These are phyloP conservation scores for Rhinoraja longicauda DNA, from an alignment of 2,797 vertebrate species.

Conservation along the genomic window DNA sequence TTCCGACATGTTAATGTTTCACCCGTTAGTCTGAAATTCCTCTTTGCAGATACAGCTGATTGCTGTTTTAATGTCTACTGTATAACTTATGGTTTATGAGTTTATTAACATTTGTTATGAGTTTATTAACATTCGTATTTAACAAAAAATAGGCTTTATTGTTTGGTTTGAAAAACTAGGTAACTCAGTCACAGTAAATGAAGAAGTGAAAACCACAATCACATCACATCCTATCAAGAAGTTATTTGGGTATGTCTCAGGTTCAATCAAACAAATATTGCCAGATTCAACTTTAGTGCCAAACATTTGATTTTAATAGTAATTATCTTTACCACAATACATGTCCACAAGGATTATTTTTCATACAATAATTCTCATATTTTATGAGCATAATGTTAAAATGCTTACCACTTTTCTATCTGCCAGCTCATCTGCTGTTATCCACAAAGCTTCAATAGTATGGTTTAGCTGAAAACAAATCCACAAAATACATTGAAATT, in stretches of 20 bases:
- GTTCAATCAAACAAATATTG: not conserved
- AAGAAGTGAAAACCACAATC: no score
- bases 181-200: not conserved
- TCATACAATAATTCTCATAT: not conserved
- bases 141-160: not conserved
- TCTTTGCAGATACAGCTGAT: not conserved
- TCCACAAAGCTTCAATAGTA: slow-evolving; percentile 4
- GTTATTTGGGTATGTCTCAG: not conserved
- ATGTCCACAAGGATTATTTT: not conserved
- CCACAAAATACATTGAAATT: not conserved
- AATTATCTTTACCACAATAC: not conserved
- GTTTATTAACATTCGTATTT: not conserved
- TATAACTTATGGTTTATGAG: not conserved
- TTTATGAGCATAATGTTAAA: not conserved
- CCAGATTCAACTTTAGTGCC: not conserved
- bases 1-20: not conserved
- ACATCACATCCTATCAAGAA: no score
- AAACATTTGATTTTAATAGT: no score
- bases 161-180: not conserved
- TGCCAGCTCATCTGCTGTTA: slow-evolving; percentile 13
- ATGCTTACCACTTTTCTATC: slow-evolving; percentile 23
- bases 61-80: not conserved
- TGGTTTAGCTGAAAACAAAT: not conserved
- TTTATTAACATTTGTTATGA: not conserved
- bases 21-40: not conserved